A percentile compares a stretch with the other conserved stretches of the same genome.
Conservation (phyloP, 1,140 invertebrate species). For the Oryctes rhinoceros region DNA sequence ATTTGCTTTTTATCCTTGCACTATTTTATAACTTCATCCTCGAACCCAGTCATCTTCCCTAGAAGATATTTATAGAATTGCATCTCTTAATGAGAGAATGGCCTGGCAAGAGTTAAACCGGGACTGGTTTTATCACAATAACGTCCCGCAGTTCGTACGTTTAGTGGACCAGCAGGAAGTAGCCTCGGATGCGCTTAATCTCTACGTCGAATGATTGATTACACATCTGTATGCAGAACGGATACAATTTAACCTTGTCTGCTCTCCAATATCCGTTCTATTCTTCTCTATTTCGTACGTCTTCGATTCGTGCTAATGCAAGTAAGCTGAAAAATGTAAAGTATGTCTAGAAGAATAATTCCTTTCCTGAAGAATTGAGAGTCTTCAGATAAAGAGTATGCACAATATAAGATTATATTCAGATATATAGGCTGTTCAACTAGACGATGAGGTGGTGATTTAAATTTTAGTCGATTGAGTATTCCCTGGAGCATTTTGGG, state of each 20-base stretch:
- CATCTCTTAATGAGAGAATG: slow-evolving; percentile 47
- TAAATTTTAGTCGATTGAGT: no score
- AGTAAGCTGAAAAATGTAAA: no score
- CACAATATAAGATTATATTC: no score
- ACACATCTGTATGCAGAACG: slow-evolving; percentile 10
- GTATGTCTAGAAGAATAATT: no score
- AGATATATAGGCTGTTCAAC: no score
- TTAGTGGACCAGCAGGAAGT: slow-evolving; percentile 53
- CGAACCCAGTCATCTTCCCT: background rate
- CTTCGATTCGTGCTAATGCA: background rate
- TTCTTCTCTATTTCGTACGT: background rate
- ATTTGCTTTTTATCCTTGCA: no score
- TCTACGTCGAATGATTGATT: slow-evolving; percentile 49
- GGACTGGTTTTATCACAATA: slow-evolving; percentile 52
- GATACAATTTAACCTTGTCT: background rate
- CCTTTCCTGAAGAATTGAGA: no score
- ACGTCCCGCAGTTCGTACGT: slow-evolving; percentile 49
- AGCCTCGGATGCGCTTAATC: slow-evolving; percentile 48
- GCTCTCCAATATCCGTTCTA: background rate
- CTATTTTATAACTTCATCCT: slow-evolving; percentile 28
- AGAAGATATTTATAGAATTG: slow-evolving; percentile 49
- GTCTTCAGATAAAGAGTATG: no score
- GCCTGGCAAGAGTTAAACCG: slow-evolving; percentile 38
- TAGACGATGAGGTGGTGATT: no score
- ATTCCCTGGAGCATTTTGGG: no score